A percentile compares a stretch with the other conserved stretches of the same genome.
phyloP scores from a whole-genome alignment of 2,113 vertebrate genomes.

The Zapus hudsonius region DNA sequence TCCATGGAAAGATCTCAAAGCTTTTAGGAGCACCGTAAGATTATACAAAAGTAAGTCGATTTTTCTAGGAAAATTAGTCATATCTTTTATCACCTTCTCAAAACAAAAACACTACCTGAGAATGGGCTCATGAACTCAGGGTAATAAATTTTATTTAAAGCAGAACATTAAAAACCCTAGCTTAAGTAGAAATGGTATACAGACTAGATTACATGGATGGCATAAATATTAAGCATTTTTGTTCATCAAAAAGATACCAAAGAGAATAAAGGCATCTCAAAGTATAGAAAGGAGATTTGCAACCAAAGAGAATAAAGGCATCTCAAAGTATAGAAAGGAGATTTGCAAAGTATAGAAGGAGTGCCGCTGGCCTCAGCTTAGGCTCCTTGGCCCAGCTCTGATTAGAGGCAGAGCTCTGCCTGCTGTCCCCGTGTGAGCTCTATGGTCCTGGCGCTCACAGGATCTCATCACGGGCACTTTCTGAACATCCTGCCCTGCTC shows the following conservation, averaged over 20 bases:
- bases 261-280: background rate
- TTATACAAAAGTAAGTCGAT: background rate
- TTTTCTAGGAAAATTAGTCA: conserved; percentile 15
- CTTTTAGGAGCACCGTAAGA: background rate
- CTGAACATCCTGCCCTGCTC: background rate
- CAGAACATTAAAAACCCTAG: background rate
- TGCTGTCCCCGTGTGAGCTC: background rate
- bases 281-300: background rate
- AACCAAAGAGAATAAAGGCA: background rate
- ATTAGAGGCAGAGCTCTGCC: conserved; percentile 14
- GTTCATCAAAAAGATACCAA: conserved; percentile 2
- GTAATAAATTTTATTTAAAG: background rate
- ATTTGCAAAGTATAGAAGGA: conserved; percentile 19
- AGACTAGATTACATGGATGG: background rate
- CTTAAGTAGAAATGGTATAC: background rate
- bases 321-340: background rate
- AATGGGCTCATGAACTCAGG: too few species aligned
- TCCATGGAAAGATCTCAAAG: background rate
- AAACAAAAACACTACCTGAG: background rate
- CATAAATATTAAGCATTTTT: conserved; percentile 1
- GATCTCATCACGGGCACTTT: background rate
- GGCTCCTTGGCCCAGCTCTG: background rate
- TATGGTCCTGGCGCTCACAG: background rate
- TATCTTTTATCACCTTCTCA: background rate
- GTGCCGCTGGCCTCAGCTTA: background rate